Evolutionary conservation across 2,888 invertebrate species (phyloP), one percentile per base, ranked within the genome.

Genomic region (Perizoma affinitatum): DNA sequence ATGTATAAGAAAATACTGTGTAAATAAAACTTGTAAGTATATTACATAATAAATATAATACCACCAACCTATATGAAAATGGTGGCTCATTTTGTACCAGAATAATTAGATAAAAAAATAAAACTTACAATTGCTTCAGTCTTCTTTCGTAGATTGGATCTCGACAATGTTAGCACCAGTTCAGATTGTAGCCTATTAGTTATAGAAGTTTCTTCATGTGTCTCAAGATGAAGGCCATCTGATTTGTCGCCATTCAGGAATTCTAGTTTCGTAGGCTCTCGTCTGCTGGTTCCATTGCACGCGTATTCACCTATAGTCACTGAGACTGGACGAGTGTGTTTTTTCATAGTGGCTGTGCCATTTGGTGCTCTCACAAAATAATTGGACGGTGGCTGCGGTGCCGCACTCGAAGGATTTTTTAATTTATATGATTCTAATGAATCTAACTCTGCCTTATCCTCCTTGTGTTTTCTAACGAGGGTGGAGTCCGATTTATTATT

Each of bases 391-490:
- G 96, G 96, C 74, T 94, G 95, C 45, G 95, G 95, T 59, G 89
- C 91, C 34, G 93, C 86, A 60, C 92, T 93, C 5, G 93, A 87
- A 34, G 95, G 94, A 76, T 95, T 94, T 68, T 95, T 95, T 69
- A 96, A 80, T 76, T 95, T 95, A 83, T 95, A 96, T 5, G 96
- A 96, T 81, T 96, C 96, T 70, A 96, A 86, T 33, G 96, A 96
- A 75, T 96, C 95, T 92, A 96, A 93, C 83, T 96, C 96, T 8
- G 95, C 96, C 41, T 93, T 92, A 63, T 95, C 95, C 50, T 88
- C 85, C 71, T 86, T 89, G 9, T 75, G 66, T 60, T 73, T 84
- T 68, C 83, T 87, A 22, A 83, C 76, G 49, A 74, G 69, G 52
- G 75, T 62, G 11, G 73, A 57, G 53, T 71, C 67, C 74, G 86